These are phyloP conservation scores for Dastarcus helophoroides DNA, from an alignment of 2,888 invertebrate species.

Conservation along the genomic window DNA sequence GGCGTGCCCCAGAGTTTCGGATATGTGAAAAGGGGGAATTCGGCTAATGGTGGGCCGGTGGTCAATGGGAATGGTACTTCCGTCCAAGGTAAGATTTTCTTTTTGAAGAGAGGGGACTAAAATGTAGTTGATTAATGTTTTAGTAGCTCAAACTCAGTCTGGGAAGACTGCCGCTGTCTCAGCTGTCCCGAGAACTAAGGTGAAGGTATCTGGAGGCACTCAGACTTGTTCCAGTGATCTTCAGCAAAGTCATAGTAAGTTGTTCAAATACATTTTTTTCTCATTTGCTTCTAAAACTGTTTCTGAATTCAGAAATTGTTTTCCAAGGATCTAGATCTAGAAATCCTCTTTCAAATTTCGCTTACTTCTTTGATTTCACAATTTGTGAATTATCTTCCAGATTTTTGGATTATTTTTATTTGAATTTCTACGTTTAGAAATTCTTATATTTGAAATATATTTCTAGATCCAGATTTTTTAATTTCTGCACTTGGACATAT, in stretches of 20 bases:
- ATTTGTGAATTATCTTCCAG: neutral
- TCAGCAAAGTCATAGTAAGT: slow-evolving; percentile 52
- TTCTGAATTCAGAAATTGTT: no score
- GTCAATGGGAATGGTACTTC: slow-evolving; percentile 16
- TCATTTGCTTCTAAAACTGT: no score
- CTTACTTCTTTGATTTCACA: neutral
- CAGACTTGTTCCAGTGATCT: slow-evolving; percentile 75
- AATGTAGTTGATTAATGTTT: slow-evolving; percentile 12
- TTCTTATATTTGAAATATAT: no score
- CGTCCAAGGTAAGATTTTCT: slow-evolving; percentile 13
- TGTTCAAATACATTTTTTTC: slow-evolving; percentile 2
- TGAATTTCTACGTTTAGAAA: no score
- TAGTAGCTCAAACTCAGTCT: slow-evolving; percentile 28
- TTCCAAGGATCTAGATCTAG: no score
- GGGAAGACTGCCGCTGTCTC: slow-evolving; percentile 68
- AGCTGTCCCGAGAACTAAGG: slow-evolving; percentile 74
- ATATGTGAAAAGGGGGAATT: slow-evolving; percentile 61
- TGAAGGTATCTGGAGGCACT: slow-evolving; percentile 83
- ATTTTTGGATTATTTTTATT: no score
- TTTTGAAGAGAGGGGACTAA: slow-evolving; percentile 13
- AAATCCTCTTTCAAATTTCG: slow-evolving; percentile 1
- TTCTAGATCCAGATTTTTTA: no score
- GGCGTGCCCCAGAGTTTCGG: slow-evolving; percentile 76
- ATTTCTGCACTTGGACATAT: no score
- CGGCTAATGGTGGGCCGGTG: slow-evolving; percentile 32